Percentiles rank a stretch among this genome's conserved stretches.
These are phyloP conservation scores for Manis javanica DNA, from an alignment of 2,797 vertebrate species.

Conservation along the genomic window DNA sequence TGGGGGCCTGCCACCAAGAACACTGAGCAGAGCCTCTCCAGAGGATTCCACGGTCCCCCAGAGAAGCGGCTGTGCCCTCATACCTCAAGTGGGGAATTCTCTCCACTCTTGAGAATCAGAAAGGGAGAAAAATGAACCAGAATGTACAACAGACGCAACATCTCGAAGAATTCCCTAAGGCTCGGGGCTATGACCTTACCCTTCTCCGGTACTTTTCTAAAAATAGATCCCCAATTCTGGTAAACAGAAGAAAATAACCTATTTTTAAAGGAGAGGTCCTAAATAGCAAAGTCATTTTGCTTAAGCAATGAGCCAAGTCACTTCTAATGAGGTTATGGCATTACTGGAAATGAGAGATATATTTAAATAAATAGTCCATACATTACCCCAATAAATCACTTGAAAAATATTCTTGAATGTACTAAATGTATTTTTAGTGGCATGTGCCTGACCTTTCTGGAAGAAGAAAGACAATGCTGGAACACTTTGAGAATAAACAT, in stretches of 20 bases:
- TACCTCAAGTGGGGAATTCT: constrained; percentile 42
- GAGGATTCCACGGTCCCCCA: neutral
- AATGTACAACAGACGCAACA: constrained; percentile 14
- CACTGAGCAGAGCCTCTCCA: neutral
- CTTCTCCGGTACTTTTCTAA: constrained; percentile 58
- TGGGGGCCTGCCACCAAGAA: neutral
- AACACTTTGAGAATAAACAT: constrained; percentile 77
- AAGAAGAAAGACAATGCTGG: constrained; percentile 68
- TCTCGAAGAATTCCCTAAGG: constrained; percentile 55
- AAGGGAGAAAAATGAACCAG: constrained; percentile 40
- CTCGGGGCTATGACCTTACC: constrained; percentile 51
- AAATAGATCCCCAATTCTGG: constrained; percentile 72
- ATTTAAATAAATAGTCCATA: constrained; percentile 80
- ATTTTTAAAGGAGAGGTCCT: constrained; percentile 74
- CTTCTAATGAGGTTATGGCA: constrained; percentile 75
- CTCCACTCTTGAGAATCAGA: constrained; percentile 1
- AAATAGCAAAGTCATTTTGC: constrained; percentile 76
- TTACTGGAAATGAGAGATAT: constrained; percentile 80
- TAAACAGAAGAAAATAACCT: constrained; percentile 75
- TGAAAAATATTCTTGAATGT: constrained; percentile 74
- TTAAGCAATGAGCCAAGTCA: constrained; percentile 81
- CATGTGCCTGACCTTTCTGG: constrained; percentile 72
- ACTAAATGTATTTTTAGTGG: constrained; percentile 76
- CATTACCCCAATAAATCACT: constrained; percentile 76
- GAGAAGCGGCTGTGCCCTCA: constrained; percentile 18